Conservation (phyloP, 2,888 invertebrate genomes). For the Drosophila nr. perissopoda region DNA sequence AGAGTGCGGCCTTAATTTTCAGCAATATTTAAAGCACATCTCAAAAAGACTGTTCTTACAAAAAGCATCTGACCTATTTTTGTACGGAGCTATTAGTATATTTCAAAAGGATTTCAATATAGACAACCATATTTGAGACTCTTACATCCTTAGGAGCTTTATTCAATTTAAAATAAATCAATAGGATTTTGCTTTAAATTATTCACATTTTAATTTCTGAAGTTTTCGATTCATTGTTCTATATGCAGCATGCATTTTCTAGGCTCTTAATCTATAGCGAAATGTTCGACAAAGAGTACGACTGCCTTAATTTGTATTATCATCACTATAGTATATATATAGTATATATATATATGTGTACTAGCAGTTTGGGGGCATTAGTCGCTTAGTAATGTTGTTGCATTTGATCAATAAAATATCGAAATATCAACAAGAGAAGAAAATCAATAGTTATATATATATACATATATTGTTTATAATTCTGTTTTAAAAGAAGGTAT, state of each 20-base stretch:
- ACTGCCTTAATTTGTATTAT: neutral
- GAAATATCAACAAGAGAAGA: neutral
- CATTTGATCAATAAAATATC: neutral
- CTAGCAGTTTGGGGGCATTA: neutral
- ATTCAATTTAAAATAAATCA: neutral
- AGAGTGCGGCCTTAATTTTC: neutral
- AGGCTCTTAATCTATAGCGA: neutral
- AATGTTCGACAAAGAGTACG: neutral
- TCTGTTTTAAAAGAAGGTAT: neutral
- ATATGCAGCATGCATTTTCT: neutral
- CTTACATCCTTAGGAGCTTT: neutral
- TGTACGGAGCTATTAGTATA: neutral
- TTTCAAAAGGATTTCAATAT: neutral
- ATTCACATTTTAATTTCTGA: neutral
- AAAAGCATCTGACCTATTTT: neutral
- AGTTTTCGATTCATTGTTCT: neutral
- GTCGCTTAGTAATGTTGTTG: neutral
- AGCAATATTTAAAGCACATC: neutral
- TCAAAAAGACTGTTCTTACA: neutral
- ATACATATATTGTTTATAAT: neutral
- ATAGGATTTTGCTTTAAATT: neutral
- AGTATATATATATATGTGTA: no score
- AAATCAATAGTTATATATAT: neutral
- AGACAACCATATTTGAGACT: neutral
- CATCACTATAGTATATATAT: neutral